Conservation (phyloP, 1,140 invertebrate species). For the Anoplolepis gracilipes region DNA sequence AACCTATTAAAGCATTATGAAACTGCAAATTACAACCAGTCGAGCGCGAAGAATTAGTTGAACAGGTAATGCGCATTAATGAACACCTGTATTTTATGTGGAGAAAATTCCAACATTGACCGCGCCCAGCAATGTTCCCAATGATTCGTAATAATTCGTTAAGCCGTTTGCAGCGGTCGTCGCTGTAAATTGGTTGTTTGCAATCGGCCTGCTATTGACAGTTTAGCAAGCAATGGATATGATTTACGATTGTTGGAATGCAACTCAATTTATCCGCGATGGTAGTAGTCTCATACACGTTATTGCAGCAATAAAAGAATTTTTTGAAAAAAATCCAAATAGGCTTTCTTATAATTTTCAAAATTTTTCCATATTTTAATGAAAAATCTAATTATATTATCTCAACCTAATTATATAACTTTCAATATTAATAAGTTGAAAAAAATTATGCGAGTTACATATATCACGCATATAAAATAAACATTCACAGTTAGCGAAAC, state of each 20-base stretch:
- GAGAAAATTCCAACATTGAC: conserved; percentile 22
- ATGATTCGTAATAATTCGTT: conserved; percentile 59
- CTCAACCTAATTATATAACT: neutral
- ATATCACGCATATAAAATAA: neutral
- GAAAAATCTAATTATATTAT: neutral
- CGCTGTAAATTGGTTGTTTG: conserved; percentile 58
- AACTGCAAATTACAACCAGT: conserved; percentile 21
- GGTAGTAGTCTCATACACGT: neutral
- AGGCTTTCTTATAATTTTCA: neutral
- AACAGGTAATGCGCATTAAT: conserved; percentile 11
- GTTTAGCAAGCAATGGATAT: conserved; percentile 58
- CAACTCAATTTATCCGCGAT: conserved; percentile 25
- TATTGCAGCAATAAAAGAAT: neutral
- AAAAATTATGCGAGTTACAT: neutral
- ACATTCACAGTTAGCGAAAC: conserved; percentile 25
- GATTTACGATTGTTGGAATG: conserved; percentile 52
- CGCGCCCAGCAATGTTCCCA: neutral
- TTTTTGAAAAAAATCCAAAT: neutral
- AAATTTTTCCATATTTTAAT: conserved; percentile 12
- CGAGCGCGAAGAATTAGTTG: conserved; percentile 8
- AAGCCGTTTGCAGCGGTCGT: conserved; percentile 14
- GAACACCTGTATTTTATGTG: conserved; percentile 47
- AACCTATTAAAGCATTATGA: conserved; percentile 1
- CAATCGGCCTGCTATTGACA: conserved; percentile 57
- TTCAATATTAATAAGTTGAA: neutral